Conservation (phyloP, 2,888 invertebrate genomes). For the Timandra comae region DNA sequence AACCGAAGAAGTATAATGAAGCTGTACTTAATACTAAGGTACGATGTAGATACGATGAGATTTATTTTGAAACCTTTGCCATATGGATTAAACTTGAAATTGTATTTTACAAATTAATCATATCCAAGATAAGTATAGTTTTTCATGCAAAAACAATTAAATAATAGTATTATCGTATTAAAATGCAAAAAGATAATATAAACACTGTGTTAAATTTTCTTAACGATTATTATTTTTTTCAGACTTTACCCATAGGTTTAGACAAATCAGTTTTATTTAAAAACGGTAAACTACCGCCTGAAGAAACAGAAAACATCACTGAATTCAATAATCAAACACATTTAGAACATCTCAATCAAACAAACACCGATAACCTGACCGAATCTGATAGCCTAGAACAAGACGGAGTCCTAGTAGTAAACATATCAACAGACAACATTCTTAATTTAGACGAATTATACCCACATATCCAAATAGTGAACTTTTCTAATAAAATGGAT, state of each 20-base stretch:
- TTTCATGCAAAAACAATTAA: too few species aligned
- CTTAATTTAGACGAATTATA: slow-evolving; percentile 66
- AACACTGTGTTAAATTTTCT: too few species aligned
- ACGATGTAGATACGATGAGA: slow-evolving; percentile 9
- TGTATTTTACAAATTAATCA: too few species aligned
- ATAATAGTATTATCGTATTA: background rate
- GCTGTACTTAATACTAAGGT: slow-evolving; percentile 64
- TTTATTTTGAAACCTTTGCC: too few species aligned
- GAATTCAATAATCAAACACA: slow-evolving; percentile 37
- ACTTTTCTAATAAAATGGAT: slow-evolving; percentile 60
- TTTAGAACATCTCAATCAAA: slow-evolving; percentile 44
- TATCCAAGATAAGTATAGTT: too few species aligned
- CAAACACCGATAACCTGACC: slow-evolving; percentile 55
- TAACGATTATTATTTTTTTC: slow-evolving; percentile 21
- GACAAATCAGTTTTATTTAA: slow-evolving; percentile 61
- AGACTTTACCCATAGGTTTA: slow-evolving; percentile 60
- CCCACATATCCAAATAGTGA: slow-evolving; percentile 54
- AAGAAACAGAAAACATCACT: slow-evolving; percentile 46
- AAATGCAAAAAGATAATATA: background rate
- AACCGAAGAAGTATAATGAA: slow-evolving; percentile 70
- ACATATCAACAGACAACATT: slow-evolving; percentile 64
- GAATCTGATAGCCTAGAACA: slow-evolving; percentile 70
- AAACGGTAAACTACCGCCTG: slow-evolving; percentile 60
- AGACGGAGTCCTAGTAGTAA: slow-evolving; percentile 69
- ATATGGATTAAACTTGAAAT: too few species aligned